Evolutionary conservation across 2,797 vertebrate genomes (phyloP).

Genomic region (Moxostoma hubbsi): DNA sequence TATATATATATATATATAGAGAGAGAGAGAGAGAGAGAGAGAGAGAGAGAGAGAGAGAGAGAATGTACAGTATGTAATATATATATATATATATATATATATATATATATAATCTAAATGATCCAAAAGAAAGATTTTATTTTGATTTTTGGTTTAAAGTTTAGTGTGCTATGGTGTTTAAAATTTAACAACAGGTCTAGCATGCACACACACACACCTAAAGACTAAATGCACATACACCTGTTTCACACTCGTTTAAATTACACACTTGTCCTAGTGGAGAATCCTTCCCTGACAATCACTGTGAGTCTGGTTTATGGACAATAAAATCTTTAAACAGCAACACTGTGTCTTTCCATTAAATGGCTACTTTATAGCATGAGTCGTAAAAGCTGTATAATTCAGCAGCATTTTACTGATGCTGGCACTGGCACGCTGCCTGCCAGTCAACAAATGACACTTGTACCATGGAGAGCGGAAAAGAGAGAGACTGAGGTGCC

Average conservation of each 20-base stretch:
- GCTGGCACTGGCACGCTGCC: conserved; percentile 46
- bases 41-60: no score
- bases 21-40: no score
- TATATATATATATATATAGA: no score
- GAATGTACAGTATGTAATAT: no score
- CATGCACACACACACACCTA: background rate
- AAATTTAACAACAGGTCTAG: background rate
- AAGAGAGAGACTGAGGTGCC: conserved; percentile 14
- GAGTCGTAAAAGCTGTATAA: conserved; percentile 38
- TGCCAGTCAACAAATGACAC: conserved; percentile 50
- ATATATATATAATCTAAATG: no score
- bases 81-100: no score
- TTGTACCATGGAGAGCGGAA: conserved; percentile 44
- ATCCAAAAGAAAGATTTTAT: no score
- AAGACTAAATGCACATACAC: background rate
- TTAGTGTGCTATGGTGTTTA: background rate
- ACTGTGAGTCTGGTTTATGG: conserved; percentile 34
- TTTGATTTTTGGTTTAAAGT: no score
- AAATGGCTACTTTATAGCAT: conserved; percentile 35
- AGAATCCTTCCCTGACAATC: conserved; percentile 35
- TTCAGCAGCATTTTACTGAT: conserved; percentile 50
- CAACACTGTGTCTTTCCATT: conserved; percentile 37
- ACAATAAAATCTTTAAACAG: conserved; percentile 43
- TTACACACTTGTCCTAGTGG: background rate
- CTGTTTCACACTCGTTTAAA: conserved; percentile 9